Evolutionary conservation across 2,888 invertebrate species (phyloP), one percentile per base, ranked within the genome.

Genomic region (Zhengitettix transpicula): DNA sequence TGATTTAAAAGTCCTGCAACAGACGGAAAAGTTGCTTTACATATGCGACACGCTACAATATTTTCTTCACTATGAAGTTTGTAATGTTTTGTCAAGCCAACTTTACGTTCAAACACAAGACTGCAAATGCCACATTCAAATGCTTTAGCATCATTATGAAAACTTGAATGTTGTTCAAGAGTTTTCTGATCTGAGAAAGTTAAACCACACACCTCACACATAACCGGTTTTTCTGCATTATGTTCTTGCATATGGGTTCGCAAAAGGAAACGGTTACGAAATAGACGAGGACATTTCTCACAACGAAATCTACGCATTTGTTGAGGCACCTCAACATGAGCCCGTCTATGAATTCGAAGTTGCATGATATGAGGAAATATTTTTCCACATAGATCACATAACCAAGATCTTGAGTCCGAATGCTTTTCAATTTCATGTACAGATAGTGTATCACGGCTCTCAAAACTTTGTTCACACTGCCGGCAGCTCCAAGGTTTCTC

Each of bases 81-180:
- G 42, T 52, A 52, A 2, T 58, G 58, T 17, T 58, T 58, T 40
- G 53, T 58, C 3, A 58, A 40, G 16, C 47, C 53, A 11, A 52
- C 58, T 41, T 58, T 58, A 40, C 58, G 40, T 14, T 41, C 47
- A n/a, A 58, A 58, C 15, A 52, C 53, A 52, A 53, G 40, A 40
- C 47, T 15, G 40, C 58, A 58, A 41, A 58, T 58, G 14, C 52
- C 52, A 52, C 58, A 58, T 42, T 58, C 47, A 41, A 52, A 42
- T 40, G 58, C 51, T 44, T 51, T 15, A 14, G 51, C 51, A 40
- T 44, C 51, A 7, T 15, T 41, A 53, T 58, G 52, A 40, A 53
- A 52, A 14, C 52, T 40, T n/a, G 52, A 42, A 53, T 53, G 58
- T 15, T 58, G 58, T 52, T 17, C 40, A 12, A 52, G 40, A 11